phyloP scores from a whole-genome alignment of 2,888 invertebrate genomes.

The Leucania comma region DNA sequence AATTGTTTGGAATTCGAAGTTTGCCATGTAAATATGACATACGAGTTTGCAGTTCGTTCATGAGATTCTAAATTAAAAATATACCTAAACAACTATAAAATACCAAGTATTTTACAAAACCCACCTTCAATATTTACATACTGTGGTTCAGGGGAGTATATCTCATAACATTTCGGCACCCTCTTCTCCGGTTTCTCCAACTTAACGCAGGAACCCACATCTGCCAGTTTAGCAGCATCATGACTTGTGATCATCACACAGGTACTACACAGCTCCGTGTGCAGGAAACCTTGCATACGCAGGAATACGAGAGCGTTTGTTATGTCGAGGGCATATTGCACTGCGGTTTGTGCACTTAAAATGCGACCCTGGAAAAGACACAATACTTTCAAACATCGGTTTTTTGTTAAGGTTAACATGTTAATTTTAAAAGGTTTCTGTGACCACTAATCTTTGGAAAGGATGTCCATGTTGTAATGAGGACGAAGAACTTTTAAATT shows the following conservation, averaged over 20 bases:
- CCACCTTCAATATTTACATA: conserved; percentile 87
- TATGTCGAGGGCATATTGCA: conserved; percentile 85
- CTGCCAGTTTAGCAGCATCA: conserved; percentile 85
- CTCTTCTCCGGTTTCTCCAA: conserved; percentile 61
- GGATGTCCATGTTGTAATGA: not conserved
- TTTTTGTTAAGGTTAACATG: conserved; percentile 16
- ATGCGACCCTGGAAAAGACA: conserved; percentile 78
- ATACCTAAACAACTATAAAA: too few species aligned
- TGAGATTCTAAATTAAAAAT: not conserved
- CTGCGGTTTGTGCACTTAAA: conserved; percentile 82
- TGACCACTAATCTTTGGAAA: not conserved
- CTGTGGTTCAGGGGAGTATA: conserved; percentile 83
- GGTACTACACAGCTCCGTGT: conserved; percentile 85
- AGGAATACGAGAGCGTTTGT: conserved; percentile 86
- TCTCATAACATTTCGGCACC: conserved; percentile 71
- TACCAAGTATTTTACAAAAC: conserved; percentile 30
- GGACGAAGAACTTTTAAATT: conserved; percentile 1
- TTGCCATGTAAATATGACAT: not conserved
- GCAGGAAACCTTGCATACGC: conserved; percentile 86
- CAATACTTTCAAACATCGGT: conserved; percentile 14
- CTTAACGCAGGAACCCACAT: conserved; percentile 80
- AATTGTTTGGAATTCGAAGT: too few species aligned
- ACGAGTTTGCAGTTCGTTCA: not conserved
- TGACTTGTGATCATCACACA: conserved; percentile 83
- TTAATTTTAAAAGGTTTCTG: not conserved